Base-by-base conservation (phyloP, 2,797 vertebrate genomes). In the Thalassophryne amazonica region DNA sequence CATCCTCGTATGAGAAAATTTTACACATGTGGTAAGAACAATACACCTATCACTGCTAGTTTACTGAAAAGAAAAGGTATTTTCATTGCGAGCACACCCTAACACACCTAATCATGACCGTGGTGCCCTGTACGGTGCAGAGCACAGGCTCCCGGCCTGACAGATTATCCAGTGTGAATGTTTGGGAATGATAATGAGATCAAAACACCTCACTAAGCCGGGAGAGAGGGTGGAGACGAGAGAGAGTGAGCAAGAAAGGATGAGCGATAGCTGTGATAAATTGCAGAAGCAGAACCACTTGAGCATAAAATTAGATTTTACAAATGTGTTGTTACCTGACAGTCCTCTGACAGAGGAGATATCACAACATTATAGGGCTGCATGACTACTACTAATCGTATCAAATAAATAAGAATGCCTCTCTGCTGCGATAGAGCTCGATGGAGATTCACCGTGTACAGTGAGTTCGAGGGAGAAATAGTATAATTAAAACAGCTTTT, bases 231-330 rank as follows among this genome's bases (percentile, higher is more conserved):
- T 76, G 76, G 78, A 79, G 74, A 69, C 66, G 48, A 71, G 70
- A 71, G 69, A 73, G 52, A 47, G 58, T 19, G 34, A 60, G 69
- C 39, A 32, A 49, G 68, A 59, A 74, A 62, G 72, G 66, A 58
- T 84, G 82, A 83, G 79, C 79, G 76, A 85, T 83, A 79, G 84
- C 83, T 75, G 76, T 71, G 87, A 89, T 91, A 88, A 90, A 91
- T 90, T 89, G 85, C 84, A 86, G 81, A 83, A 87, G 86, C 90
- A 85, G 83, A 90, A 78, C 81, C 89, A 90, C 89, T 90, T 93
- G 91, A 92, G 91, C 91, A 92, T 93, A 91, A 93, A 93, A 93
- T 93, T 90, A 91, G 90, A 92, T 92, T 91, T 92, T 91, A 90
- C 87, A 90, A 92, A 91, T 88, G 88, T 88, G 89, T 90, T 91